These are phyloP conservation scores for Antigone vipio DNA, from an alignment of 2,113 vertebrate genomes.

Conservation along the genomic window DNA sequence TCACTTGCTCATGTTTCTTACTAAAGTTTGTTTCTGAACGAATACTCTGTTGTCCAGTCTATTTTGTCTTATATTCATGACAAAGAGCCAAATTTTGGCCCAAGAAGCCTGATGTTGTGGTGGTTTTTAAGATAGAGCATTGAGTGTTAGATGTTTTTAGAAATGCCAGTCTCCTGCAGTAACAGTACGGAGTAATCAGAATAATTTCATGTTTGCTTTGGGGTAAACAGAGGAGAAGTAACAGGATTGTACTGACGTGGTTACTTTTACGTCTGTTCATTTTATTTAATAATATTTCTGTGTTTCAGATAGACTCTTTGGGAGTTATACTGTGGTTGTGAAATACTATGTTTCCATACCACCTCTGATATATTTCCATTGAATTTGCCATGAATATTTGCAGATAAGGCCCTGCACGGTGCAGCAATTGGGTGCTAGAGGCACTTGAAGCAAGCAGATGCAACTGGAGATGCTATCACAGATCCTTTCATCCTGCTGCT, in stretches of 20 bases:
- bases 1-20: background rate
- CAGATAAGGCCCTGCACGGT: background rate
- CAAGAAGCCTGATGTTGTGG: background rate
- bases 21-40: background rate
- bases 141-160: background rate
- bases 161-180: background rate
- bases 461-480: background rate
- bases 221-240: background rate
- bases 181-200: background rate
- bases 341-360: background rate
- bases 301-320: background rate
- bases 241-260: background rate
- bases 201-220: background rate
- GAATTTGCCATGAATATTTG: background rate
- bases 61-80: background rate
- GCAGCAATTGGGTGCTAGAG: background rate
- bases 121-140: background rate
- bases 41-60: background rate
- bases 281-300: background rate
- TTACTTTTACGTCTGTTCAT: background rate
- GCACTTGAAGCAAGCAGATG: background rate
- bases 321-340: background rate
- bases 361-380: background rate
- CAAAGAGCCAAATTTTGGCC: background rate
- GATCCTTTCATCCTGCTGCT: background rate